Conservation (phyloP, 2,888 invertebrate species). For the Copidosoma aretas region DNA sequence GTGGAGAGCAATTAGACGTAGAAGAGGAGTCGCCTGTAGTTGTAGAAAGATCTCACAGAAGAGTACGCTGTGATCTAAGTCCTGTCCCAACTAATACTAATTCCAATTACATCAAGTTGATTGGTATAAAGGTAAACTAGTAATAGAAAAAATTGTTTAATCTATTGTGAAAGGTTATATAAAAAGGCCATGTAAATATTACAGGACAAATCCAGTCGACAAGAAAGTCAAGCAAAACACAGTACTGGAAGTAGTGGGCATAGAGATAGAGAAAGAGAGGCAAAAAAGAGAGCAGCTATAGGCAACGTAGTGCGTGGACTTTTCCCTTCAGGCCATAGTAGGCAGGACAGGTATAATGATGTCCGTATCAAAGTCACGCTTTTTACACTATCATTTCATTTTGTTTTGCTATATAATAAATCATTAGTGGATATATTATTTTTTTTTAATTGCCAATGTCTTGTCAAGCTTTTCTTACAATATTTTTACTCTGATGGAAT, state of each 20-base stretch:
- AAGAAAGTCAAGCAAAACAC: slow-evolving; percentile 57
- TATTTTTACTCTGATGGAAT: slow-evolving; percentile 44
- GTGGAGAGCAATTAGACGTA: slow-evolving; percentile 54
- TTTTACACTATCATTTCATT: slow-evolving; percentile 51
- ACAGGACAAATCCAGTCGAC: slow-evolving; percentile 54
- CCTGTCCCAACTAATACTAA: slow-evolving; percentile 58
- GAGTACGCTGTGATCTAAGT: slow-evolving; percentile 59
- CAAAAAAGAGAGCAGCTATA: slow-evolving; percentile 62
- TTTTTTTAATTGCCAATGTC: too few relatives aligned
- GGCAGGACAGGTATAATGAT: slow-evolving; percentile 63
- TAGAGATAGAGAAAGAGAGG: slow-evolving; percentile 57
- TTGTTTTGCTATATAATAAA: too few relatives aligned
- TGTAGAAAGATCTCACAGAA: slow-evolving; percentile 58
- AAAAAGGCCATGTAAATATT: slow-evolving; percentile 27
- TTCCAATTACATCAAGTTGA: slow-evolving; percentile 54
- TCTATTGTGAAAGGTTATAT: too few relatives aligned
- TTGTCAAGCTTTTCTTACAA: slow-evolving; percentile 60
- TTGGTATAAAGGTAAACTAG: slow-evolving; percentile 56
- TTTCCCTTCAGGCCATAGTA: slow-evolving; percentile 61
- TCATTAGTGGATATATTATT: too few relatives aligned
- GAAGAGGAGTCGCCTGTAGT: slow-evolving; percentile 56
- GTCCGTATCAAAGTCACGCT: slow-evolving; percentile 63
- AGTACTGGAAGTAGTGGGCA: slow-evolving; percentile 51
- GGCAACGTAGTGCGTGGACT: slow-evolving; percentile 62
- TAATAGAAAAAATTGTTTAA: too few relatives aligned